Conservation (phyloP, 2,113 vertebrate species). For the Acanthisitta chloris region DNA sequence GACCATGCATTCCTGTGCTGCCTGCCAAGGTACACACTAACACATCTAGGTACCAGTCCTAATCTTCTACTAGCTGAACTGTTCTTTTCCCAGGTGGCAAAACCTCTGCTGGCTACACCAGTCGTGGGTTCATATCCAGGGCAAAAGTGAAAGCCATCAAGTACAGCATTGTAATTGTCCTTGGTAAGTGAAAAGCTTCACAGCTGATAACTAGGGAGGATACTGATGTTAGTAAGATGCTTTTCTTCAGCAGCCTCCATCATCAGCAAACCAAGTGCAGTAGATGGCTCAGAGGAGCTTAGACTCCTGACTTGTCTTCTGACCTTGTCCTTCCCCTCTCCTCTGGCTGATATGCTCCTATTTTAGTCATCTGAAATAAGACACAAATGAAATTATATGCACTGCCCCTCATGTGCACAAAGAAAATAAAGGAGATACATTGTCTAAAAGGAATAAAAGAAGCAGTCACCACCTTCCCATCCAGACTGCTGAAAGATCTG, state of each 20-base stretch:
- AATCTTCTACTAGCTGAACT: not conserved
- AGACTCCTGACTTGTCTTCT: not conserved
- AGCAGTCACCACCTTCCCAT: not conserved
- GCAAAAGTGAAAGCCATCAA: conserved; percentile 79
- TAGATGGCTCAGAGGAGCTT: not conserved
- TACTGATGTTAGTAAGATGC: not conserved
- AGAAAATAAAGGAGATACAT: not conserved
- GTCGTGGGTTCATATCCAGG: conserved; percentile 71
- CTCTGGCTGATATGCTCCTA: not conserved
- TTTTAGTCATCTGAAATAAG: not conserved
- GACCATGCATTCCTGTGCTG: not conserved
- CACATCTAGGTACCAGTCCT: too few species aligned
- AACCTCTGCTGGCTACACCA: conserved; percentile 60
- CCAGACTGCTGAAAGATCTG: not conserved
- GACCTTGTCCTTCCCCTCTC: not conserved
- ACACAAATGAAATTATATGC: not conserved
- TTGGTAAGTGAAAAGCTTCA: conserved; percentile 66
- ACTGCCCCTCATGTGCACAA: rapidly evolving
- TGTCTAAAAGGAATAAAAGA: not conserved
- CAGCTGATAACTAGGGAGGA: not conserved
- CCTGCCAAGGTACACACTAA: rapidly evolving
- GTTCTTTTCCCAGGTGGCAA: conserved; percentile 62
- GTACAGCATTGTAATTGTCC: conserved; percentile 74
- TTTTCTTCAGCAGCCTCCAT: not conserved
- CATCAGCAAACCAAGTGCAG: not conserved